A percentile compares a stretch with the other conserved stretches of the same genome.
Conservation (phyloP, 2,797 vertebrate species). For the Lepus townsendii region DNA sequence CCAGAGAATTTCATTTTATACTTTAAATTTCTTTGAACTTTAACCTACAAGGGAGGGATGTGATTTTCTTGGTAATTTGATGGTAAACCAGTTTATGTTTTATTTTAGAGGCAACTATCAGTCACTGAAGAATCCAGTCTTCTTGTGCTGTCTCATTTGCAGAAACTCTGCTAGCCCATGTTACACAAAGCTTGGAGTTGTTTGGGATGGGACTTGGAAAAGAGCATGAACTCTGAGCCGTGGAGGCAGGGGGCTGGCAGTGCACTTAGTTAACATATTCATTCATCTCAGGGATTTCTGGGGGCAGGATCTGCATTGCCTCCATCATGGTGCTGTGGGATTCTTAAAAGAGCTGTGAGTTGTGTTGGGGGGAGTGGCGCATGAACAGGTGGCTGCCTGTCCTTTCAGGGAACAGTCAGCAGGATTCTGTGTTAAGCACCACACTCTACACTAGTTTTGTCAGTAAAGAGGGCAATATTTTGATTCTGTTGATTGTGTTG, state of each 20-base stretch:
- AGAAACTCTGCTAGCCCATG: neutral
- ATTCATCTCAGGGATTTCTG: constrained; percentile 1
- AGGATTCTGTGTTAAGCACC: neutral
- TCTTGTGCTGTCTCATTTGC: neutral
- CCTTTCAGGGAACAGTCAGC: neutral
- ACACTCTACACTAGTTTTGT: neutral
- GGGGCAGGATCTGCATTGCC: neutral
- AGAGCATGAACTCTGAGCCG: neutral
- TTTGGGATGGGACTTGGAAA: neutral
- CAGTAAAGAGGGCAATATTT: neutral
- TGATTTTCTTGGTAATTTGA: constrained; percentile 6
- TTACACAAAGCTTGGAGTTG: neutral
- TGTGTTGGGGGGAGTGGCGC: too few relatives aligned
- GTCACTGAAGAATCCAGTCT: neutral
- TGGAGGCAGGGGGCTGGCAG: neutral
- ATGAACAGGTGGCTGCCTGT: neutral
- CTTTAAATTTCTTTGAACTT: neutral
- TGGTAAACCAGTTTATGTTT: neutral
- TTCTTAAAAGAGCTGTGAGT: neutral
- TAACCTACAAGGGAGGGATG: neutral
- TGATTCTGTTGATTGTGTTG: neutral
- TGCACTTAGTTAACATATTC: neutral
- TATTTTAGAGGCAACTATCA: neutral
- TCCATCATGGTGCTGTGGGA: neutral
- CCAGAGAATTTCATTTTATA: neutral